Evolutionary conservation across 2,888 invertebrate genomes (phyloP).

Genomic region (Agrochola lota): DNA sequence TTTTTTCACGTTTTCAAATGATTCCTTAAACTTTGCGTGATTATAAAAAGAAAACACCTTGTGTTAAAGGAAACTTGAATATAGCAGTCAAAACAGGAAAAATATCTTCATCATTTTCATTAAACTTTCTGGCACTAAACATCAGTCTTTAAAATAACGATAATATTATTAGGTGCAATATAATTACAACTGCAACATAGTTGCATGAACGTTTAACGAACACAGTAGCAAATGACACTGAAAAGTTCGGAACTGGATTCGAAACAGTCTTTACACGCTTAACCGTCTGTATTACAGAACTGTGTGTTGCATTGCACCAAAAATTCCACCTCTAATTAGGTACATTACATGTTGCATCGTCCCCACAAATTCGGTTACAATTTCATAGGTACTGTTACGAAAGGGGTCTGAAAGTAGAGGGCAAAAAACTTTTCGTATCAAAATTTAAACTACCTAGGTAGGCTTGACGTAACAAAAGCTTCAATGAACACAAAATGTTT

Average conservation of each 20-base stretch:
- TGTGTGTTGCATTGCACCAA: slow-evolving; percentile 28
- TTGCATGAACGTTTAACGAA: slow-evolving; percentile 15
- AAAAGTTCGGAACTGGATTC: slow-evolving; percentile 33
- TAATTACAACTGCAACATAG: slow-evolving; percentile 15
- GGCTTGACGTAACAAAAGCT: slow-evolving; percentile 17
- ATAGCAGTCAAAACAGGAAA: not conserved
- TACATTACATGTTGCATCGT: slow-evolving; percentile 17
- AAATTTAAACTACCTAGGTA: slow-evolving; percentile 25
- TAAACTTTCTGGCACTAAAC: not conserved
- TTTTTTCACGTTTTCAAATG: not conserved
- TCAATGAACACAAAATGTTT: slow-evolving; percentile 28
- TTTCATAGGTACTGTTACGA: slow-evolving; percentile 1
- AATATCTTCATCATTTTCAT: not conserved
- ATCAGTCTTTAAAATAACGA: not conserved
- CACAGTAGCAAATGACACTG: not conserved
- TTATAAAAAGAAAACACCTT: not conserved
- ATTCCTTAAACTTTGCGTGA: not conserved
- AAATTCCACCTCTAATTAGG: slow-evolving; percentile 4
- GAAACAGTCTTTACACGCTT: slow-evolving; percentile 2
- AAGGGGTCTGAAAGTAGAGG: slow-evolving; percentile 10
- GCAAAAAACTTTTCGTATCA: slow-evolving; percentile 34
- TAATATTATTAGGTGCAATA: not conserved
- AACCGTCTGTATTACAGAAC: slow-evolving; percentile 13
- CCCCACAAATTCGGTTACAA: slow-evolving; percentile 17
- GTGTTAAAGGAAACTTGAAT: not conserved